phyloP scores from a whole-genome alignment of 2,888 invertebrate species.

The Plebejus anna region DNA sequence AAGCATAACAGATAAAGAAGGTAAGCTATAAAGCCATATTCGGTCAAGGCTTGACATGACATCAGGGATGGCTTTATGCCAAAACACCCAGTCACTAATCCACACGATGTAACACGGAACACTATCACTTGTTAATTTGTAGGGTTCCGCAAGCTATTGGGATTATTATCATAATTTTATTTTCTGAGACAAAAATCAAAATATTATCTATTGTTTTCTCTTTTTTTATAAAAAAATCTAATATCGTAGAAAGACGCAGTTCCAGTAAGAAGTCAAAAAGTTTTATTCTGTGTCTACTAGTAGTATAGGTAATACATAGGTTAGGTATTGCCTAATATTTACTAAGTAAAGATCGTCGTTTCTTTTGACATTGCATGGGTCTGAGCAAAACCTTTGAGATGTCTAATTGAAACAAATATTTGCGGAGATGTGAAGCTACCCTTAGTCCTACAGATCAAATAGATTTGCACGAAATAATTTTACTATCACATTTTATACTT shows the following conservation, averaged over 20 bases:
- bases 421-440: slow-evolving; percentile 49
- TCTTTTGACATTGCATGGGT: slow-evolving; percentile 57
- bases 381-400: slow-evolving; percentile 48
- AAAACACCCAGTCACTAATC: background rate
- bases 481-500: background rate
- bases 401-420: slow-evolving; percentile 77
- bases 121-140: background rate
- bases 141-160: background rate
- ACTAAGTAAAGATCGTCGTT: slow-evolving; percentile 41
- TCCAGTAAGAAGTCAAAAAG: too few relatives aligned
- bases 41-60: background rate
- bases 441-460: background rate
- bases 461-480: background rate
- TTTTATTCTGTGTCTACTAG: too few relatives aligned
- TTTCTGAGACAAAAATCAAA: too few relatives aligned
- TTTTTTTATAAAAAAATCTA: too few relatives aligned
- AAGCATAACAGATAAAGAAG: background rate
- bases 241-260: too few relatives aligned
- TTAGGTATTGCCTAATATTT: background rate
- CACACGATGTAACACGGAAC: background rate
- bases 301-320: too few relatives aligned
- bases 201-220: too few relatives aligned
- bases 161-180: too few relatives aligned
- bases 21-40: background rate
- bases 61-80: background rate